Evolutionary conservation across 1,140 invertebrate genomes (phyloP).

Genomic region (Drosophila funebris): DNA sequence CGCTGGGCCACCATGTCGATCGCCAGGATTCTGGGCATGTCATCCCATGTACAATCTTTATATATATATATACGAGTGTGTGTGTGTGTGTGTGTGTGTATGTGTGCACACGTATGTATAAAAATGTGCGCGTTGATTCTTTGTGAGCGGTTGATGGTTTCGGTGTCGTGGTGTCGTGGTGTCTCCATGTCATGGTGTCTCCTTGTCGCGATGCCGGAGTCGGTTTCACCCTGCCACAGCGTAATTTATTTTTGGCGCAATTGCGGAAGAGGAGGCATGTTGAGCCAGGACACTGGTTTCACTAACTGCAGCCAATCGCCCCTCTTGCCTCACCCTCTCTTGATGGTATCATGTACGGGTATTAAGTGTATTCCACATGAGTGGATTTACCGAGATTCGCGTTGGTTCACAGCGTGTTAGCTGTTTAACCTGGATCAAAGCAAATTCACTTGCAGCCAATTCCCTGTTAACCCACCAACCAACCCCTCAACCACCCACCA

Average conservation of each 20-base stretch:
- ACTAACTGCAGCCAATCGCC: not conserved
- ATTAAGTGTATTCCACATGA: slow-evolving; percentile 67
- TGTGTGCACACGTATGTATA: slow-evolving; percentile 4
- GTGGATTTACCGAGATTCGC: slow-evolving; percentile 66
- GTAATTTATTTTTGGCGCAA: slow-evolving; percentile 68
- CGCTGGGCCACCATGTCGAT: slow-evolving; percentile 33
- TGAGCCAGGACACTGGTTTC: slow-evolving; percentile 20
- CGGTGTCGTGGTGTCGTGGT: not conserved
- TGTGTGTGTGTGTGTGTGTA: slow-evolving; percentile 16
- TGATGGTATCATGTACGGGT: slow-evolving; percentile 40
- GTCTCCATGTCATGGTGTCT: not conserved
- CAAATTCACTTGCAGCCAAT: slow-evolving; percentile 50
- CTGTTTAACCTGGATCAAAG: slow-evolving; percentile 69
- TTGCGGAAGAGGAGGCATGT: slow-evolving; percentile 36
- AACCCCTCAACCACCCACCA: not conserved
- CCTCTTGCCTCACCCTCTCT: not conserved
- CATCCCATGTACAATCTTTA: not conserved
- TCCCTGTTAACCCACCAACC: not conserved
- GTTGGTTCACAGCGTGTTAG: slow-evolving; percentile 64
- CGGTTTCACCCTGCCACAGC: slow-evolving; percentile 43
- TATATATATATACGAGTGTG: slow-evolving; percentile 23
- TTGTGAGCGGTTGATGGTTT: slow-evolving; percentile 24
- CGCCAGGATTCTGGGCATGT: slow-evolving; percentile 42
- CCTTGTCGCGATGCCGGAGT: slow-evolving; percentile 1
- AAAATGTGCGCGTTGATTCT: slow-evolving; percentile 42